Evolutionary conservation across 1,140 invertebrate genomes (phyloP), one percentile per base, ranked within the genome.

Genomic region (Aplysia californica): DNA sequence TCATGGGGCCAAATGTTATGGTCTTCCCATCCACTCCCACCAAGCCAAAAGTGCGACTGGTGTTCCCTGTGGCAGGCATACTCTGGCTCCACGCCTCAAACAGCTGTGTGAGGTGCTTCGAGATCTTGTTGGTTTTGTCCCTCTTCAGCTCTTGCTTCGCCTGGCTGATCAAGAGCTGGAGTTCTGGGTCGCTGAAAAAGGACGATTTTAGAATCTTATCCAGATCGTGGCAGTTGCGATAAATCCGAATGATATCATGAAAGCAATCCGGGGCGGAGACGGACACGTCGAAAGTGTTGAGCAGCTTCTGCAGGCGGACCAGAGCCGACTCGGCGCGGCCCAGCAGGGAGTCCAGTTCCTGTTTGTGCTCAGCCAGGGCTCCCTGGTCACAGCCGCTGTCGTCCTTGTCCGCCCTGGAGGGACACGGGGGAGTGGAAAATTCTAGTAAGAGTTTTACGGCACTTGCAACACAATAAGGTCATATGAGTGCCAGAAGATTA

Each of bases 191-290:
- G 36, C 82, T 76, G 73, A 86, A 86, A 66, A 81, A 85, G 20
- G 75, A 81, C 2, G 85, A 82, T 81, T 94, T 93, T 35, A 93
- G 88, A 64, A 85, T 83, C 69, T 85, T 89, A 77, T 90, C 89
- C 58, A 87, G 75, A 69, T 89, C 85, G 64, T 86, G 81, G 58
- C 87, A 88, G 38, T 75, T 81, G 39, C 78, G 80, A 64, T 85
- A 84, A 4, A 86, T 82, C n/a, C 79, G 76, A 26, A 88, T 77
- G 23, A 88, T 82, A 64, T 85, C 81, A 41, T 82, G 71, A 58
- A 79, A 76, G 36, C 65, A 73, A 21, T 77, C 75, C 33, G 74
- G 73, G 15, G 67, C 44, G 73, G 58, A 78, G n/a, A 68, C 36
- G 20, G 44, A 69, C 81, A 87, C 61, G 55, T 66, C 61, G 50